phyloP scores from a whole-genome alignment of 2,113 vertebrate genomes.

The Oplegnathus fasciatus region DNA sequence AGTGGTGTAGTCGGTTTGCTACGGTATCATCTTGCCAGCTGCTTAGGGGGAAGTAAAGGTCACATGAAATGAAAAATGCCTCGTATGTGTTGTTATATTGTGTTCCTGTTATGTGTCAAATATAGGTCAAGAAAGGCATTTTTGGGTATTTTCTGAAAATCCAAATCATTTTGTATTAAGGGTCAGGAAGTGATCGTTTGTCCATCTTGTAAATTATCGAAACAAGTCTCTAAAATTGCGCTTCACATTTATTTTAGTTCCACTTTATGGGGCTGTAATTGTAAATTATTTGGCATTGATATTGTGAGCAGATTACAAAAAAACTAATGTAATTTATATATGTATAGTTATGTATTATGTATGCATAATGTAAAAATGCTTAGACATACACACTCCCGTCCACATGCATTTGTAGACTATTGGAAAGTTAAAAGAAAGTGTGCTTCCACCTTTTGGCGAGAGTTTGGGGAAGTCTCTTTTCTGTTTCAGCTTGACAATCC shows the following conservation, averaged over 20 bases:
- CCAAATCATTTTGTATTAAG: neutral
- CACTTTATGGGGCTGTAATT: neutral
- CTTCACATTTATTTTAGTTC: too few species aligned
- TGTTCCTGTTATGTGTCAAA: conserved; percentile 3
- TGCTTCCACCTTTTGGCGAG: neutral
- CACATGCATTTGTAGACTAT: neutral
- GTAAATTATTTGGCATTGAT: neutral
- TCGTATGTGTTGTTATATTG: neutral
- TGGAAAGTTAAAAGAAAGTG: neutral
- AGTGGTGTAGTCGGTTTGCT: neutral
- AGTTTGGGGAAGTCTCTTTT: neutral
- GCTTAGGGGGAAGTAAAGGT: conserved; percentile 33
- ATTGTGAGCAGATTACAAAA: neutral
- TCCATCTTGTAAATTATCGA: neutral
- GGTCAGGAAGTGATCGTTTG: too few species aligned
- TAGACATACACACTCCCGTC: neutral
- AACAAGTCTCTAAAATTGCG: neutral
- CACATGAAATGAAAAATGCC: conserved; percentile 18
- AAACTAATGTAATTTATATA: too few species aligned
- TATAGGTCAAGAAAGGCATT: neutral
- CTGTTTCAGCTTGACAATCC: neutral
- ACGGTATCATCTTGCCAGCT: neutral
- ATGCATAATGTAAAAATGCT: neutral
- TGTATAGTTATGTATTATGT: too few species aligned
- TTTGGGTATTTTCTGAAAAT: too few species aligned